Conservation (phyloP, 2,888 invertebrate species). For the Laspeyria flexula region DNA sequence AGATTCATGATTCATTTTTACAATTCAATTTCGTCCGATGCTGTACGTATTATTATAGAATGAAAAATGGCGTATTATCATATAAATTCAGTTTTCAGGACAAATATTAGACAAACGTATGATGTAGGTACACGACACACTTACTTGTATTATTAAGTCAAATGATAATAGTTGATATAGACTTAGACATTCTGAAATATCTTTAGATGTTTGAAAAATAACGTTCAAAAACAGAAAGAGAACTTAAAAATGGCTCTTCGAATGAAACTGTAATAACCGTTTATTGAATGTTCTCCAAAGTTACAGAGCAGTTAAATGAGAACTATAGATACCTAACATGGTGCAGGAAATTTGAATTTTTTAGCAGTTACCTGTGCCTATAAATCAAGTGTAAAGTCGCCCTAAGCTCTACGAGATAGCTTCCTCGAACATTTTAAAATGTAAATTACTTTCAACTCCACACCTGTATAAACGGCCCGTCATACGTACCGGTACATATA, state of each 20-base stretch:
- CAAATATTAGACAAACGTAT: background rate
- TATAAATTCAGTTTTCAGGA: background rate
- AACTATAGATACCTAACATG: slow-evolving; percentile 55
- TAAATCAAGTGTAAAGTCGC: slow-evolving; percentile 82
- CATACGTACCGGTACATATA: background rate
- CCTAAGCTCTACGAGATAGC: slow-evolving; percentile 77
- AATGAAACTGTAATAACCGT: slow-evolving; percentile 48
- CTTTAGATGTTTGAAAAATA: too few relatives aligned
- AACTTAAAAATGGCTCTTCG: background rate
- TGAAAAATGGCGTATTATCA: background rate
- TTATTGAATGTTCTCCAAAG: slow-evolving; percentile 64
- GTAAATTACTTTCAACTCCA: slow-evolving; percentile 72
- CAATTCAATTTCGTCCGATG: slow-evolving; percentile 1
- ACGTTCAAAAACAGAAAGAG: too few relatives aligned
- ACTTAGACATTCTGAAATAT: too few relatives aligned
- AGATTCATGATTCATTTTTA: slow-evolving; percentile 3
- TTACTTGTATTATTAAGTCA: too few relatives aligned
- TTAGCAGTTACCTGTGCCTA: slow-evolving; percentile 82
- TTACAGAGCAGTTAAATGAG: slow-evolving; percentile 56
- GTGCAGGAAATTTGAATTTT: slow-evolving; percentile 79
- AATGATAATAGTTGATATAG: too few relatives aligned
- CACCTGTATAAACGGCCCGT: slow-evolving; percentile 29
- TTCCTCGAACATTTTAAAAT: slow-evolving; percentile 80
- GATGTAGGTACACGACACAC: background rate
- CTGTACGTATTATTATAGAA: background rate